Conservation (phyloP, 2,888 invertebrate species). For the Netelia inedita region DNA sequence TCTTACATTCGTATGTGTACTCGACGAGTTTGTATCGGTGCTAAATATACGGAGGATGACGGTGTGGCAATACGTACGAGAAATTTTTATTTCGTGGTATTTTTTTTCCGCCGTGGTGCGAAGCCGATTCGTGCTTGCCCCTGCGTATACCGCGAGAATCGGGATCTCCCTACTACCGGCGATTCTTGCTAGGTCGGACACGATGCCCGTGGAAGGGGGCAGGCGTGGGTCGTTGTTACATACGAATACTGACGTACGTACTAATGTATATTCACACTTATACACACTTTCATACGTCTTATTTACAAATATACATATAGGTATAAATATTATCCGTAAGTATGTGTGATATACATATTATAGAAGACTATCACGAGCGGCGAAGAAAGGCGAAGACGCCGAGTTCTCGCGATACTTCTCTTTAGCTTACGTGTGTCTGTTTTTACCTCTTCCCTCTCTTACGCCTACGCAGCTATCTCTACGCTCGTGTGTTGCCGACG, state of each 20-base stretch:
- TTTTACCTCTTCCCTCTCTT: constrained; percentile 32
- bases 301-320: neutral
- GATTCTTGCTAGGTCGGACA: constrained; percentile 33
- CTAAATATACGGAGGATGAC: neutral
- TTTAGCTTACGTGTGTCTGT: neutral
- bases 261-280: neutral
- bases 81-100: constrained; percentile 3
- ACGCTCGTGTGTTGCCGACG: neutral
- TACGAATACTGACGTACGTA: constrained; percentile 14
- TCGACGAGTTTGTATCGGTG: constrained; percentile 4
- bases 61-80: neutral
- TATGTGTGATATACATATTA: neutral
- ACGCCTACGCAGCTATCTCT: constrained; percentile 18
- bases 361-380: constrained; percentile 8
- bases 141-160: constrained; percentile 24
- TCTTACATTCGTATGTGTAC: constrained; percentile 16
- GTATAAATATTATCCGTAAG: neutral
- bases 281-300: neutral
- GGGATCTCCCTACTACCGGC: constrained; percentile 49
- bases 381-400: constrained; percentile 38
- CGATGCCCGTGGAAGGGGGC: constrained; percentile 24
- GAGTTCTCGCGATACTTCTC: constrained; percentile 12
- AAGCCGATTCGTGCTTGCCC: constrained; percentile 18
- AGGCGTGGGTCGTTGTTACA: constrained; percentile 44
- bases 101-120: constrained; percentile 1